These are phyloP conservation scores for Halcyon chelicuti DNA, from an alignment of 2,797 vertebrate species.

Conservation along the genomic window DNA sequence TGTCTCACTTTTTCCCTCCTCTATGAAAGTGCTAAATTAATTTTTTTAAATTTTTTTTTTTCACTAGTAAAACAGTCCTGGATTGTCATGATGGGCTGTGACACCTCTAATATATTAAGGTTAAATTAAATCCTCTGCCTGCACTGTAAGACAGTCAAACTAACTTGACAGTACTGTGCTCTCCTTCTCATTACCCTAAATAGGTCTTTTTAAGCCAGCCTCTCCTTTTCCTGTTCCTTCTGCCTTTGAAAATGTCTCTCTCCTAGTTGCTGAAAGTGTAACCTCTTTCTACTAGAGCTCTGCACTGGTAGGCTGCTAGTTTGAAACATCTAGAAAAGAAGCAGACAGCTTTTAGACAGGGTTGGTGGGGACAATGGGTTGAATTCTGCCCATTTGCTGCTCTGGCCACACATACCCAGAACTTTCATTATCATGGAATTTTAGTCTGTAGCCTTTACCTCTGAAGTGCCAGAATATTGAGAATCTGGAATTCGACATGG, in stretches of 20 bases:
- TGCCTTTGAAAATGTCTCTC: neutral
- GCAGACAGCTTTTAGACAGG: neutral
- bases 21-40: neutral
- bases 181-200: neutral
- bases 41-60: neutral
- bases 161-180: neutral
- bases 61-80: neutral
- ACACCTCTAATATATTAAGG: neutral
- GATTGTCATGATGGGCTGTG: neutral
- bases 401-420: neutral
- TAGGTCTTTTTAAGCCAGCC: neutral
- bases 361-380: no score
- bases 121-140: neutral
- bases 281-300: neutral
- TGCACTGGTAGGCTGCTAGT: neutral
- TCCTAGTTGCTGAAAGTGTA: neutral
- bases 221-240: neutral
- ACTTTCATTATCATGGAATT: neutral
- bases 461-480: neutral
- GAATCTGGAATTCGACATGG: neutral
- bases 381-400: neutral
- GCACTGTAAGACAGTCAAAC: neutral
- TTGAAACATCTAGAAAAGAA: neutral
- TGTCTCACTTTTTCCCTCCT: neutral
- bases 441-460: neutral